Evolutionary conservation across 2,888 invertebrate genomes (phyloP).

Genomic region (Idaea straminata): DNA sequence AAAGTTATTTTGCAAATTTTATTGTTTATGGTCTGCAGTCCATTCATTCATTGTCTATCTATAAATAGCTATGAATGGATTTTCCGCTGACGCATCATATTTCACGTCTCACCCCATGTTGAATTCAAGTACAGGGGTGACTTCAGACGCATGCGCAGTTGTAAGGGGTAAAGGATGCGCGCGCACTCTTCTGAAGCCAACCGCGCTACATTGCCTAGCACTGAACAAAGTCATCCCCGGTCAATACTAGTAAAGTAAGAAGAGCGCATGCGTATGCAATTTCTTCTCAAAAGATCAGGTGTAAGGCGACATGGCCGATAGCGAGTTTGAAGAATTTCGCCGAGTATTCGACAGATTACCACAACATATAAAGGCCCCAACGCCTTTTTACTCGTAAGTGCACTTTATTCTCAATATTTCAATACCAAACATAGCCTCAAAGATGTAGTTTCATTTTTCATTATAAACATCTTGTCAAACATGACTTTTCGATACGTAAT

Average conservation of each 20-base stretch:
- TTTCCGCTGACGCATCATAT: slow-evolving; percentile 56
- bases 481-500: slow-evolving; percentile 37
- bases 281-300: slow-evolving; percentile 83
- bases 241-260: slow-evolving; percentile 56
- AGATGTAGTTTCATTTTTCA: not conserved
- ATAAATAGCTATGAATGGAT: slow-evolving; percentile 32
- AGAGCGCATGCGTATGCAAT: slow-evolving; percentile 62
- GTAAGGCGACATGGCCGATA: slow-evolving; percentile 91
- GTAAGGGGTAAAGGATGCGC: slow-evolving; percentile 36
- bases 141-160: slow-evolving; percentile 35
- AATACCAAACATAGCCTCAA: not conserved
- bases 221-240: slow-evolving; percentile 34
- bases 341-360: slow-evolving; percentile 91
- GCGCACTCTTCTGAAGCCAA: slow-evolving; percentile 39
- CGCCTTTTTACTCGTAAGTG: slow-evolving; percentile 95
- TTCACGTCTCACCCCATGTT: slow-evolving; percentile 25
- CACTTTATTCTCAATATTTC: slow-evolving; percentile 19
- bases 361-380: slow-evolving; percentile 87
- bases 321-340: slow-evolving; percentile 95
- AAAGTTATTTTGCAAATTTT: not conserved
- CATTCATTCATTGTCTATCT: slow-evolving; percentile 11
- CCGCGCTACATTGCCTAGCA: slow-evolving; percentile 37
- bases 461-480: slow-evolving; percentile 17
- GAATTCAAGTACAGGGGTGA: slow-evolving; percentile 32
- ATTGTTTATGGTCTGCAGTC: not conserved